Base-by-base conservation (phyloP, 1,140 invertebrate genomes). In the Nasonia vitripennis region DNA sequence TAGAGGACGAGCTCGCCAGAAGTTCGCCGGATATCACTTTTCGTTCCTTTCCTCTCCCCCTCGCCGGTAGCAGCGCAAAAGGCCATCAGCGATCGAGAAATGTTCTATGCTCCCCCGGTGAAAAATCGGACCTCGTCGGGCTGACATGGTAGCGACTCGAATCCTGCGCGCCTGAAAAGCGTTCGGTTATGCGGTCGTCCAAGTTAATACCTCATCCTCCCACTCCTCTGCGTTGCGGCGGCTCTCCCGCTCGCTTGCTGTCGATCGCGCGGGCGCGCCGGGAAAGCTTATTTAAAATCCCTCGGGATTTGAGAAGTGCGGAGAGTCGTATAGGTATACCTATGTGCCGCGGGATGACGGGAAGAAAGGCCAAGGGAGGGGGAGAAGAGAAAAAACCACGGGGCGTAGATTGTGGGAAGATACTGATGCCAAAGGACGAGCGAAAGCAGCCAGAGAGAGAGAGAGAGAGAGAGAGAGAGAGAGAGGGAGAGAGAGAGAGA, bases 371-470 rank as follows among this genome's bases (percentile, higher is more conserved):
- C 12, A 12, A 51, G 14, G 14, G 48, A 17, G 48, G 10, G 14
- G n/a, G 80, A 86, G 37, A 23, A 27, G 17, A 62, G 70, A 83
- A 88, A 84, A 88, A 88, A 87, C 77, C 77, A 70, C 62, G 68
- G 78, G 86, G 74, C 84, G 82, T 86, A 70, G 74, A 87, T 86
- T 81, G 73, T 78, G 80, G 83, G 77, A 85, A 81, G 75, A 86
- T 84, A 85, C 77, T 55, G 34, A 37, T 37, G 74, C 67, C 27
- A n/a, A 79, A 71, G 27, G n/a, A 77, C 68, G 86, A 77, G 55
- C 55, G 48, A 51, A 51, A 51, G 48, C 48, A 51, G 48, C 20
- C 20, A 81, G 67, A 17, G 70, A 62, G 55, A 1, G 27, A 27
- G 27, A 27, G 27, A 27, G 27, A 27, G 27, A 27, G 27, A 27